These are phyloP conservation scores for Plumapathes pennacea DNA, from an alignment of 92 coral and sea anemone species.

Conservation along the genomic window DNA sequence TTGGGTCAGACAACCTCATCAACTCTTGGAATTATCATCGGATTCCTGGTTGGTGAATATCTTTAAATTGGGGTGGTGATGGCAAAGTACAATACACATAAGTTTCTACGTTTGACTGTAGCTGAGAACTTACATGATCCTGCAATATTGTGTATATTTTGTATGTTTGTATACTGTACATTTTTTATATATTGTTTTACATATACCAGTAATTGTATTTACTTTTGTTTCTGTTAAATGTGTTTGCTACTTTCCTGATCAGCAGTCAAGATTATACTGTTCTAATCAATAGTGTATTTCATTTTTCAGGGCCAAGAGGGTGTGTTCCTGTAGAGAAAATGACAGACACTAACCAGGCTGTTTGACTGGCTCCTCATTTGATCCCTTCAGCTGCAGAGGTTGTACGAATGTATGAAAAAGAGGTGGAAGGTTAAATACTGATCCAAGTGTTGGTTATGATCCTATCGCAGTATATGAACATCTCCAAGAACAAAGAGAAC, in stretches of 20 bases:
- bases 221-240: too few relatives aligned
- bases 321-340: constrained; percentile 31
- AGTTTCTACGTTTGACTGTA: too few relatives aligned
- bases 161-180: too few relatives aligned
- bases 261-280: too few relatives aligned
- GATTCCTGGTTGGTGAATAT: constrained; percentile 12
- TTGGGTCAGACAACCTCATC: constrained; percentile 20
- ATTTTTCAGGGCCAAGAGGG: constrained; percentile 17
- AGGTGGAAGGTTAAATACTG: constrained; percentile 25
- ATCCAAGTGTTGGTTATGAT: constrained; percentile 42
- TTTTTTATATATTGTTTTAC: too few relatives aligned
- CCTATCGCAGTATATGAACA: constrained; percentile 27
- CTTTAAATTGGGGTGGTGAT: too few relatives aligned
- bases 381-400: constrained; percentile 21
- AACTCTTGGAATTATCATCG: constrained; percentile 31
- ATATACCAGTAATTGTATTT: too few relatives aligned
- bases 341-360: constrained; percentile 16
- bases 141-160: too few relatives aligned
- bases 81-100: too few relatives aligned
- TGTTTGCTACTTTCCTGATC: too few relatives aligned
- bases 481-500: constrained; percentile 22
- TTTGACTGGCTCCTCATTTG: constrained; percentile 6
- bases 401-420: constrained; percentile 26
- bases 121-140: too few relatives aligned
- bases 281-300: neutral